A percentile compares a stretch with the other conserved stretches of the same genome.
phyloP scores from a whole-genome alignment of 2,797 vertebrate species.

The Scolopax bukidnonensis region DNA sequence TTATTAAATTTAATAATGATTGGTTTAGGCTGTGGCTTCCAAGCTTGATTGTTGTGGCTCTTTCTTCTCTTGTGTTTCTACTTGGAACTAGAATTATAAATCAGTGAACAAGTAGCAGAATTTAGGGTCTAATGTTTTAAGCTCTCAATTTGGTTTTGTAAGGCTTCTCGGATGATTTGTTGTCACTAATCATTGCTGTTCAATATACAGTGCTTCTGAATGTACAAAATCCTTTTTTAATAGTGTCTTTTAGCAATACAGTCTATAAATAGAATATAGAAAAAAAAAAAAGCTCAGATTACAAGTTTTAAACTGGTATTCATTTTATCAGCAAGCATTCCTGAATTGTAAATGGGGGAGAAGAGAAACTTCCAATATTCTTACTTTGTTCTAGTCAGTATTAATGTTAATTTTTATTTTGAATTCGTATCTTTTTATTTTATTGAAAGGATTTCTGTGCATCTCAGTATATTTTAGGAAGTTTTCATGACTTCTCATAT shows the following conservation, averaged over 20 bases:
- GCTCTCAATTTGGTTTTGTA: not conserved
- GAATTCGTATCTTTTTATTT: not conserved
- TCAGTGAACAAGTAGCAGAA: not conserved
- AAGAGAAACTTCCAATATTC: not conserved
- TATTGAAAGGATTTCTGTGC: not conserved
- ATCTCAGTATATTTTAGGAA: not conserved
- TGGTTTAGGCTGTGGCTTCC: not conserved
- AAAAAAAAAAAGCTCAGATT: not conserved
- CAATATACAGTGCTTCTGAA: not conserved
- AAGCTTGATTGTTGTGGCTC: not conserved
- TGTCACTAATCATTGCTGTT: not conserved
- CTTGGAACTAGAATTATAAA: not conserved
- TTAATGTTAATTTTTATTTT: not conserved
- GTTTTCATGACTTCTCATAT: not conserved
- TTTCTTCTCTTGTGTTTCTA: not conserved
- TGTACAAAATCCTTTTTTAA: not conserved
- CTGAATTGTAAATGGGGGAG: not conserved
- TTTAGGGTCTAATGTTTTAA: not conserved
- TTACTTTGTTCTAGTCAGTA: not conserved
- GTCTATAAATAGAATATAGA: not conserved
- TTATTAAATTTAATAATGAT: not conserved
- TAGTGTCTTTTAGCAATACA: not conserved
- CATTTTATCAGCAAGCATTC: not conserved
- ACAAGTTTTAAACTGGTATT: not conserved
- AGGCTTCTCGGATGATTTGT: not conserved